Evolutionary conservation across 2,888 invertebrate genomes (phyloP), one percentile per base, ranked within the genome.

Genomic region (Pharmacophagus antenor): DNA sequence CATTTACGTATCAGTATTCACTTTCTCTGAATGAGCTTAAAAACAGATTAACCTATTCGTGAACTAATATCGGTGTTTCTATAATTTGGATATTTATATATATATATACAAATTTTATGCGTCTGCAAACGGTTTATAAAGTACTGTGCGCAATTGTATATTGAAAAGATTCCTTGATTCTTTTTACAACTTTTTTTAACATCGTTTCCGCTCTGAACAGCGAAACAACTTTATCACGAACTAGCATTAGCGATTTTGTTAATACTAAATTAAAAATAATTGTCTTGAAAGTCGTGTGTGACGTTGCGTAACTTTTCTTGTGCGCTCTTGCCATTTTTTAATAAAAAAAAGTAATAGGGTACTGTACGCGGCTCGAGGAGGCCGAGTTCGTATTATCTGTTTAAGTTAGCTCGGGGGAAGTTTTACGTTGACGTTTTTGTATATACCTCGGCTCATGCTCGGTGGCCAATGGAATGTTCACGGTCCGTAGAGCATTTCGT

Each of bases 401-500:
- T 71, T 73, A 73, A 56, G 56, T 49, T 48, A 17, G 49, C 52
- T 47, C 48, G 41, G 17, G n/a, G 37, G 37, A 25, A 54, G 53
- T 59, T 59, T 54, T 54, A 59, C 46, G 75, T 76, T 75, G 73
- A 76, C 72, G 84, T 86, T 87, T 86, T 87, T 85, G 81, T 84
- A 76, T 74, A 76, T 76, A 74, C 76, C 76, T 77, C 76, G 72
- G 80, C 80, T 82, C 82, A 81, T 82, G 85, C 80, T 80, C 80
- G 73, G 75, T 77, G 76, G 78, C 73, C 75, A 76, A 75, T 79
- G 88, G 90, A 89, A 90, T 90, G 88, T 90, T 90, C 79, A 89
- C 88, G 90, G 79, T 88, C 83, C 79, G 79, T 70, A 70, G 87
- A 79, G 65, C 81, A 85, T 88, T 89, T 89, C 88, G 89, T 87